These are phyloP conservation scores for Periophthalmodon schlosseri DNA, from an alignment of 2,113 vertebrate species.

Conservation along the genomic window DNA sequence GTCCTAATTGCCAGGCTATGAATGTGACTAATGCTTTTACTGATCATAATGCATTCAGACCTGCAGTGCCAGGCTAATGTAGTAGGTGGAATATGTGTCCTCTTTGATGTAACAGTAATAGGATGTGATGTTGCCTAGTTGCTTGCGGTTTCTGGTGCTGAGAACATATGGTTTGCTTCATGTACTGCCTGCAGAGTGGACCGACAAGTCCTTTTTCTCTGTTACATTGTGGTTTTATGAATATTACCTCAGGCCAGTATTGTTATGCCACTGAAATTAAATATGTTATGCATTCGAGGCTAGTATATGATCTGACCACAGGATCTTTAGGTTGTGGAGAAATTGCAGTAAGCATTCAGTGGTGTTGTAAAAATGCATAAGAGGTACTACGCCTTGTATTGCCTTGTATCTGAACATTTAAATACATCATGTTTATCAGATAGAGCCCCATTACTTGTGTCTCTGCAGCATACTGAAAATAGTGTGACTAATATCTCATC, in stretches of 20 bases:
- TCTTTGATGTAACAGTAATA: conserved; percentile 6
- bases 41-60: background rate
- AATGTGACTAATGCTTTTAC: background rate
- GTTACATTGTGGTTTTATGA: background rate
- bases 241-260: background rate
- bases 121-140: conserved; percentile 7
- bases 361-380: background rate
- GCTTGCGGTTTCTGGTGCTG: conserved; percentile 12
- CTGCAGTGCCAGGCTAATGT: background rate
- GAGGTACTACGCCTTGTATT: background rate
- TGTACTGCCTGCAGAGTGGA: conserved; percentile 10
- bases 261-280: background rate
- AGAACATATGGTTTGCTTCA: conserved; percentile 13
- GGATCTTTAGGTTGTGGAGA: background rate
- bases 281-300: background rate
- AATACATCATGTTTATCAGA: conserved; percentile 1
- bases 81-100: background rate
- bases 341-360: background rate
- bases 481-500: conserved; percentile 18
- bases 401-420: background rate
- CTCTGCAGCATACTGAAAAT: conserved; percentile 8
- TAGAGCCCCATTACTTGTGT: background rate
- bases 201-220: background rate
- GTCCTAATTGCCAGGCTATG: background rate
- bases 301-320: background rate